Evolutionary conservation across 2,797 vertebrate species (phyloP).

Genomic region (Sparus aurata): DNA sequence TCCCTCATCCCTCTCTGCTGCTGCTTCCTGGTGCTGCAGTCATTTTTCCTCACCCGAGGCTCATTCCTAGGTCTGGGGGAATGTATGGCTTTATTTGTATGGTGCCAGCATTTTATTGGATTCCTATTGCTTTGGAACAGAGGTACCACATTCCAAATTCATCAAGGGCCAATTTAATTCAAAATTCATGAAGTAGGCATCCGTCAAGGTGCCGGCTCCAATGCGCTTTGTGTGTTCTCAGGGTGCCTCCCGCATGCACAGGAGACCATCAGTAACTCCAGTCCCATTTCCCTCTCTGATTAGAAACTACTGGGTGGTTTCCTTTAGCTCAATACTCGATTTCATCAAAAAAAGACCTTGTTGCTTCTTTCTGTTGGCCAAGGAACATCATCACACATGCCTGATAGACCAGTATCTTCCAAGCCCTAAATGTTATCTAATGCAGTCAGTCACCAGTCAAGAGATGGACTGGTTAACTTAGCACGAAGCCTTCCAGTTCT

Average conservation of each 20-base stretch:
- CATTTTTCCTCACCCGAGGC: slow-evolving; percentile 83
- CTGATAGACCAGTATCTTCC: slow-evolving; percentile 36
- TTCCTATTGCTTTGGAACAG: slow-evolving; percentile 86
- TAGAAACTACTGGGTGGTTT: slow-evolving; percentile 76
- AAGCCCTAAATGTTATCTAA: not conserved
- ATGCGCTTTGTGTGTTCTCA: slow-evolving; percentile 71
- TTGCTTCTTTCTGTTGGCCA: slow-evolving; percentile 31
- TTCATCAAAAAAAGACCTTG: slow-evolving; percentile 61
- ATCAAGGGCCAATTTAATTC: slow-evolving; percentile 89
- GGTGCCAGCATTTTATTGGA: slow-evolving; percentile 83
- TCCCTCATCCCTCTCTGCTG: slow-evolving; percentile 68
- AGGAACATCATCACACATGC: slow-evolving; percentile 35
- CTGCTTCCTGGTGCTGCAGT: slow-evolving; percentile 80
- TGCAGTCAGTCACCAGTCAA: slow-evolving; percentile 26
- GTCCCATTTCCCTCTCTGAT: slow-evolving; percentile 76
- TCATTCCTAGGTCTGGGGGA: slow-evolving; percentile 77
- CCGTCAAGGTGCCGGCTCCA: slow-evolving; percentile 79
- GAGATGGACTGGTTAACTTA: slow-evolving; percentile 5
- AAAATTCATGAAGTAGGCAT: slow-evolving; percentile 85
- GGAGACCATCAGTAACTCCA: slow-evolving; percentile 75
- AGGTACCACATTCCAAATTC: slow-evolving; percentile 84
- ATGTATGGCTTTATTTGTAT: slow-evolving; percentile 87
- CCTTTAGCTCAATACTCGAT: slow-evolving; percentile 64
- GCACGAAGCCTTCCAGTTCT: slow-evolving; percentile 20
- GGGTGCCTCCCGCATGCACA: slow-evolving; percentile 60